These are phyloP conservation scores for Galeopterus variegatus DNA, from an alignment of 2,113 vertebrate genomes.

Conservation along the genomic window DNA sequence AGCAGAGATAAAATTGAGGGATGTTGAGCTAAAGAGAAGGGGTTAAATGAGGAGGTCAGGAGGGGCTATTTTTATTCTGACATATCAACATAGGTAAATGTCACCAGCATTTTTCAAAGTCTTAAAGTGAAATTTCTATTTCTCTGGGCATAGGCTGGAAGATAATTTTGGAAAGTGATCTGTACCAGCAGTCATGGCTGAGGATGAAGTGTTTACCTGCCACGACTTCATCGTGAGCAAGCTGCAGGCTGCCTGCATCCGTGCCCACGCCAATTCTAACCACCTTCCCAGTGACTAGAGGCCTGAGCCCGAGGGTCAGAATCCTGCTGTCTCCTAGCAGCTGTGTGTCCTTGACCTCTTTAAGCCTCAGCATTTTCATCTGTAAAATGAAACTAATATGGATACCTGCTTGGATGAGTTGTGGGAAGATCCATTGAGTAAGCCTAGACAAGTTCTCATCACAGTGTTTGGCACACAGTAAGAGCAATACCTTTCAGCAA, in stretches of 20 bases:
- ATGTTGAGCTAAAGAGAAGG: constrained; percentile 39
- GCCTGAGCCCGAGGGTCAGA: neutral
- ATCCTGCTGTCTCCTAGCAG: neutral
- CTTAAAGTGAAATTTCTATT: neutral
- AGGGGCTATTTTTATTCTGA: neutral
- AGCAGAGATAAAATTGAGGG: constrained; percentile 59
- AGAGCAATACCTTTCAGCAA: too few relatives aligned
- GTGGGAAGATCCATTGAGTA: neutral
- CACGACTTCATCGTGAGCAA: neutral
- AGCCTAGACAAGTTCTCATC: neutral
- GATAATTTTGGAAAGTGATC: neutral
- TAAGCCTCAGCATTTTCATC: neutral
- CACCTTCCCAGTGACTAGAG: neutral
- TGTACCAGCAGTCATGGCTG: neutral
- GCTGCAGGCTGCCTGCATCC: fast-evolving
- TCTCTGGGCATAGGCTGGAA: neutral
- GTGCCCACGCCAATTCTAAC: neutral
- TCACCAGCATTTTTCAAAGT: constrained; percentile 36
- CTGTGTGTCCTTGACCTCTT: neutral
- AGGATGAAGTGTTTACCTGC: neutral
- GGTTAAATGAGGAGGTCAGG: constrained; percentile 28
- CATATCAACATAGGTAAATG: constrained; percentile 43
- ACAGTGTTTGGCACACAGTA: neutral
- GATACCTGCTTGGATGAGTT: neutral
- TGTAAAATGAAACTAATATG: neutral